Percentiles rank a stretch among this genome's conserved stretches.
Evolutionary conservation across 2,113 vertebrate genomes (phyloP).

Genomic region (Athene cunicularia): DNA sequence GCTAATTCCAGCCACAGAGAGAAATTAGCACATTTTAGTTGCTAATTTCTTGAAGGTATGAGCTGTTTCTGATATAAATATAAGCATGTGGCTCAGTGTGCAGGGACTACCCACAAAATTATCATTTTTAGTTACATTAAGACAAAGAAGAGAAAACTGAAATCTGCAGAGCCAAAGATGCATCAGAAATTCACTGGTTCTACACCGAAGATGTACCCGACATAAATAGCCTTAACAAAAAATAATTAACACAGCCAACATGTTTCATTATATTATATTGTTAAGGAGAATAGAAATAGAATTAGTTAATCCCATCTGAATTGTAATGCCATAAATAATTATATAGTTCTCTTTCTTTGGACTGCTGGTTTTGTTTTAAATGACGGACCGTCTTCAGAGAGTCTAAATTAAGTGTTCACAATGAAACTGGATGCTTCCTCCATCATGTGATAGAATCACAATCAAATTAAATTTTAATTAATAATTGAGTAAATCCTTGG

Average conservation of each 20-base stretch:
- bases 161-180: neutral
- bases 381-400: neutral
- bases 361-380: neutral
- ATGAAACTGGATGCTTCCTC: neutral
- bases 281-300: neutral
- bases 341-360: neutral
- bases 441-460: neutral
- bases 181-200: neutral
- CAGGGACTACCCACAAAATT: neutral
- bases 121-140: slow-evolving; percentile 20
- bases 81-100: neutral
- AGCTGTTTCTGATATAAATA: neutral
- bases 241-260: neutral
- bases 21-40: neutral
- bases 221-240: neutral
- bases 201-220: neutral
- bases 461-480: slow-evolving; percentile 50
- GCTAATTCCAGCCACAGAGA: neutral
- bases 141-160: neutral
- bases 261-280: neutral
- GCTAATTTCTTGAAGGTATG: slow-evolving; percentile 11
- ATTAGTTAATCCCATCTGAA: slow-evolving; percentile 19
- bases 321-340: neutral
- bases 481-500: slow-evolving; percentile 20
- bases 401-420: neutral